Conservation (phyloP, 2,888 invertebrate genomes). For the Pherbina coryleti region DNA sequence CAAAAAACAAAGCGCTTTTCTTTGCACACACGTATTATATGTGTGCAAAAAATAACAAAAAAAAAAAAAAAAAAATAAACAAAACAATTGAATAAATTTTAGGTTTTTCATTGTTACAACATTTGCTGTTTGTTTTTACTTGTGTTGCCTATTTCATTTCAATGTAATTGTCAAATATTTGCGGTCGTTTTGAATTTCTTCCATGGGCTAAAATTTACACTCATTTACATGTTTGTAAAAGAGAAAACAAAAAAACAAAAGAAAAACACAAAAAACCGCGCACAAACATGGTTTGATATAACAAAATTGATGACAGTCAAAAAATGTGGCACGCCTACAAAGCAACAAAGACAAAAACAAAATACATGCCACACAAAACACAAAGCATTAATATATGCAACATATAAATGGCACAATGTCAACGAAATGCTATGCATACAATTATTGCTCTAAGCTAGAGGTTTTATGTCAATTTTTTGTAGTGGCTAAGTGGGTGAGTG, state of each 20-base stretch:
- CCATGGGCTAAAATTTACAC: background rate
- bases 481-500: too few species aligned
- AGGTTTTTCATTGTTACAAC: too few species aligned
- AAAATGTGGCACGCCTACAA: conserved; percentile 17
- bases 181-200: background rate
- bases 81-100: too few species aligned
- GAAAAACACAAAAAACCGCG: background rate
- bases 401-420: background rate
- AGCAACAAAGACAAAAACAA: background rate
- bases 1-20: too few species aligned
- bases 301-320: conserved; percentile 2
- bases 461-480: too few species aligned
- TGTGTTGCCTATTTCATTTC: background rate
- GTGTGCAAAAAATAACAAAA: background rate
- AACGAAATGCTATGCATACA: background rate
- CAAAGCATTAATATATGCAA: background rate
- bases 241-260: background rate
- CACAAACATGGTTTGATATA: background rate
- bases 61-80: too few species aligned
- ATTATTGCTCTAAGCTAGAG: background rate
- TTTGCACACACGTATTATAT: too few species aligned
- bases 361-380: background rate
- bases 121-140: too few species aligned
- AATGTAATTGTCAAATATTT: conserved; percentile 18
- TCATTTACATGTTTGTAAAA: background rate